Evolutionary conservation across 2,888 invertebrate genomes (phyloP), one percentile per base, ranked within the genome.

Genomic region (Drosophila merina): DNA sequence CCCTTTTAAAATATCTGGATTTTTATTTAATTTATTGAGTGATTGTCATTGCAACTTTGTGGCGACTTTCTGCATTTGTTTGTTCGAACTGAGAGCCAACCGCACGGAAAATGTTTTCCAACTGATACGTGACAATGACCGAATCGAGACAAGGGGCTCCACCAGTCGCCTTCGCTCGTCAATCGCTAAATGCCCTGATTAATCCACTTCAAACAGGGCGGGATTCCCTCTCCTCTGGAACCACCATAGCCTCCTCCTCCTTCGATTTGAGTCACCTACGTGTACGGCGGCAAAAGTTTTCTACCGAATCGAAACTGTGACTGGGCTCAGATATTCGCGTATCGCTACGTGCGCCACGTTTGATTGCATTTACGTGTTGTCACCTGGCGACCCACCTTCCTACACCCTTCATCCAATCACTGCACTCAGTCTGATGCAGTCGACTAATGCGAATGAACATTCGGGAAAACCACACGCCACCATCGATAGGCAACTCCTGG

Each of bases 321-420:
- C 75, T 62, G 57, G 62, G n/a, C 51, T 38, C 33, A 68, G 44
- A 28, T 36, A 49, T 67, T 66, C 63, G 67, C 74, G 68, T 84
- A 82, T 79, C 73, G 69, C 51, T 82, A 84, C 84, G 84, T 84
- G 86, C 56, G 58, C 67, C 31, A 62, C 50, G 71, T 45, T 48
- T 84, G 86, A 84, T 84, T 86, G 84, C 84, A 84, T 81, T 84
- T 84, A 84, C 84, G 84, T 82, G 83, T 80, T 70, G 57, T 67
- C 48, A 44, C 68, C 58, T 49, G 36, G 26, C 36, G 31, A 10
- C 44, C 44, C 57, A 9, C 26, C 28, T 1, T 14, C 47, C 50
- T 20, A 31, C 20, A 28, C 26, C 12, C 1, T 20, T 31, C 10
- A 20, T 8, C 33, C n/a, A 25, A 30, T 28, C 10, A 47, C 25